A percentile compares a stretch with the other conserved stretches of the same genome.
Evolutionary conservation across 2,888 invertebrate species (phyloP).

Genomic region (Magallana nippona): DNA sequence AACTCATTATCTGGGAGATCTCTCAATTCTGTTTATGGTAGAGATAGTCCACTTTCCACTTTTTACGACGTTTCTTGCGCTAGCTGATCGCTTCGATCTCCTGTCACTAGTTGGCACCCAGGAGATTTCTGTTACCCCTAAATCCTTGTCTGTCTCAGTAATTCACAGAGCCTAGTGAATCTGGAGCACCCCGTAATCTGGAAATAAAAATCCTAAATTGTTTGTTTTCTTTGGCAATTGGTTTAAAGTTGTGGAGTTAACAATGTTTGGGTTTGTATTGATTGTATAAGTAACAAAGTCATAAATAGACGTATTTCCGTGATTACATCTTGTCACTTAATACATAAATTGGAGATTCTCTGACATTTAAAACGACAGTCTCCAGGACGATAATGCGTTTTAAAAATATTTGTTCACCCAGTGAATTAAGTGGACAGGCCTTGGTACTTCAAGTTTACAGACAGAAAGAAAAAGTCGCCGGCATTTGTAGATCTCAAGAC

Average conservation of each 20-base stretch:
- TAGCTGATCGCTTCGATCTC: not conserved
- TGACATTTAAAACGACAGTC: slow-evolving; percentile 29
- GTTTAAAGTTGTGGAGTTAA: slow-evolving; percentile 29
- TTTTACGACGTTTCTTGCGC: not conserved
- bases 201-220: slow-evolving; percentile 17
- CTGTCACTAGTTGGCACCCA: not conserved
- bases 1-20: slow-evolving; percentile 10
- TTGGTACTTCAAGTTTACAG: not conserved
- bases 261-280: not conserved
- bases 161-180: not conserved
- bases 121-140: not conserved
- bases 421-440: not conserved
- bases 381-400: slow-evolving; percentile 18
- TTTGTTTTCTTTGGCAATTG: slow-evolving; percentile 24
- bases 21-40: not conserved
- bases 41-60: not conserved
- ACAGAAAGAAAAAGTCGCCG: not conserved
- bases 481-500: not conserved
- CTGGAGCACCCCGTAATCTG: not conserved
- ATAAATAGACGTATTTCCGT: slow-evolving; percentile 7
- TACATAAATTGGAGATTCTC: slow-evolving; percentile 5
- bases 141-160: not conserved
- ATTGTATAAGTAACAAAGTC: slow-evolving; percentile 18
- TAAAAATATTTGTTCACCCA: not conserved
- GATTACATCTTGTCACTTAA: slow-evolving; percentile 22